These are phyloP conservation scores for Macrotis lagotis DNA, from an alignment of 2,113 vertebrate species.

Conservation along the genomic window DNA sequence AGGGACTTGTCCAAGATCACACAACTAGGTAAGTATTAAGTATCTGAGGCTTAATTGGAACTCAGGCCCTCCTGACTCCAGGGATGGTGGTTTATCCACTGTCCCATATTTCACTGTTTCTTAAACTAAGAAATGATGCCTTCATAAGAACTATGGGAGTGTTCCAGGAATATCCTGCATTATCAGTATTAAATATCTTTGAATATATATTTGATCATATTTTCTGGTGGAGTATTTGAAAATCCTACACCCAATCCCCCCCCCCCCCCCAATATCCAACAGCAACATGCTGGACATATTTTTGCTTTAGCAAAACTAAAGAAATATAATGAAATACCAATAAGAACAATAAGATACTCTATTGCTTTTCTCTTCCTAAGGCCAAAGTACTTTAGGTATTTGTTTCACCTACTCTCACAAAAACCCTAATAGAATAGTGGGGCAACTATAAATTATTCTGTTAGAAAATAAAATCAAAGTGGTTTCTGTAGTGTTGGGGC, in stretches of 20 bases:
- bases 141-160: background rate
- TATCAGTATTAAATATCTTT: background rate
- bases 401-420: background rate
- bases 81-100: too few relatives aligned
- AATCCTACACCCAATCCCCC: background rate
- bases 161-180: conserved; percentile 1
- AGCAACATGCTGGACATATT: background rate
- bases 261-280: background rate
- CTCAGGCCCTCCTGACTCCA: too few relatives aligned
- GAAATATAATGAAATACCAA: background rate
- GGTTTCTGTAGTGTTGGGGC: background rate
- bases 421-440: background rate
- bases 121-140: conserved; percentile 5
- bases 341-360: background rate
- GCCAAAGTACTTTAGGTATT: background rate
- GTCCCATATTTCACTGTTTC: conserved; percentile 16
- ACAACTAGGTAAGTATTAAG: too few relatives aligned
- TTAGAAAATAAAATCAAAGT: background rate
- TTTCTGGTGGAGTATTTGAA: background rate
- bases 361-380: background rate
- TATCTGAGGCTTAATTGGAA: too few relatives aligned
- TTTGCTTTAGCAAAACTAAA: conserved; percentile 11
- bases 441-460: background rate
- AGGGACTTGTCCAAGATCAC: too few relatives aligned
- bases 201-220: background rate